Evolutionary conservation across 2,888 invertebrate species (phyloP).

Genomic region (Boloria euphrosyne): DNA sequence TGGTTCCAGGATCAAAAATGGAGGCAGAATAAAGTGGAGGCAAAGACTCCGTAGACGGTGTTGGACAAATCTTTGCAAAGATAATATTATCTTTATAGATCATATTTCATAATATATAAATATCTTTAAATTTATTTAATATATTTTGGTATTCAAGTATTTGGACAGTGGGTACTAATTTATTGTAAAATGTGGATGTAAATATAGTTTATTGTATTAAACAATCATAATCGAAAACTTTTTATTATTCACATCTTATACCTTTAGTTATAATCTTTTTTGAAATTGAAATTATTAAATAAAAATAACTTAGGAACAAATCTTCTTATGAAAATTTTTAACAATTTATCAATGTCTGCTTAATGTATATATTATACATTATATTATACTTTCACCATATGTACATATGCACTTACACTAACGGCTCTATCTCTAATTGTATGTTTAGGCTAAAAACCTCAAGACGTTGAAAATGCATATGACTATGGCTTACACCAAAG

Average conservation of each 20-base stretch:
- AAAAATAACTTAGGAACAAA: constrained; percentile 35
- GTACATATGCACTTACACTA: constrained; percentile 2
- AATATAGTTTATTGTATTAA: constrained; percentile 51
- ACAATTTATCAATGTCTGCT: constrained; percentile 16
- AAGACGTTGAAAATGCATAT: neutral
- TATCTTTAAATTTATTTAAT: constrained; percentile 49
- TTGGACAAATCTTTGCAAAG: constrained; percentile 14
- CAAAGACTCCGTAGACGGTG: constrained; percentile 42
- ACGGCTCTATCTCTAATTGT: neutral
- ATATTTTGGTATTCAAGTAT: constrained; percentile 57
- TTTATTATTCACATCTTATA: constrained; percentile 39
- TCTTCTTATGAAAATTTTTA: constrained; percentile 17
- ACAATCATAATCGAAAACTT: constrained; percentile 38
- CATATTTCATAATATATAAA: constrained; percentile 38
- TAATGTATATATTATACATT: constrained; percentile 22
- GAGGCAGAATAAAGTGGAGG: constrained; percentile 75
- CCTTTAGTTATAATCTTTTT: constrained; percentile 27
- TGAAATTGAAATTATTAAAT: constrained; percentile 11
- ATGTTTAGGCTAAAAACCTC: neutral
- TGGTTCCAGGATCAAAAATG: constrained; percentile 78
- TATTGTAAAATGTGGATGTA: constrained; percentile 62
- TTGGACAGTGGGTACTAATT: constrained; percentile 48
- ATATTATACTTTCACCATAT: neutral
- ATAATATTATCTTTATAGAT: constrained; percentile 24
- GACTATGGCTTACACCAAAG: no score